Base-by-base conservation (phyloP, 2,113 vertebrate genomes). In the Cebidichthys violaceus region DNA sequence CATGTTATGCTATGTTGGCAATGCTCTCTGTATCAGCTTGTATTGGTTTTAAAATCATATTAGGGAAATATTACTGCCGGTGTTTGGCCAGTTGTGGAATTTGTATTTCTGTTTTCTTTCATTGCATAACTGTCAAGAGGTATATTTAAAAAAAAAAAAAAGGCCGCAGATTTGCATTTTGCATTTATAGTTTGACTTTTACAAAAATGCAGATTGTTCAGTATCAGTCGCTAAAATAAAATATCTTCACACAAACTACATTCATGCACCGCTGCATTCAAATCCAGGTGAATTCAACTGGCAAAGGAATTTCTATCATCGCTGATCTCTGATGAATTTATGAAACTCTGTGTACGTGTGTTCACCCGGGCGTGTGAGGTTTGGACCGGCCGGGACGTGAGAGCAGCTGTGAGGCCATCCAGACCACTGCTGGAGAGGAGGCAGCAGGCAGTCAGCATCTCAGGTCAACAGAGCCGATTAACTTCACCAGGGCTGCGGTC, bases 391-490 rank as follows among this genome's bases (percentile, higher is more conserved):
- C 9, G 14, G 15, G 60, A 80, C 61, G 73, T 66, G 47, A 66
- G 61, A 80, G 61, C 37, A 15, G 60, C 52, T 47, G 31, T 74
- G 79, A 74, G 52, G 62, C 70, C 70, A 27, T 59, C 27, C 69
- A 57, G 50, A 57, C 15, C 50, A 43, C 27, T 45, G 59, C 27
- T 57, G 47, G 8, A 65, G 37, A 45, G 35, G 45, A 79, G 29
- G 31, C 57, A 17, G 54, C 64, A 39, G 6, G 55, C 66, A 37
- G 29, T 10, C 41, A 17, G 47, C 18, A 11, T 41, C 77, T 70
- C 55, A 70, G 43, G 55, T 29, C 55, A 57, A 57, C 41, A 59
- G 71, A 68, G 79, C 41, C 2, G 68, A 18, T 33, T 20, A 57
- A 45, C 47, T 22, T n/a, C 22, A 27, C 57, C 20, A 35, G 41